phyloP scores from a whole-genome alignment of 2,797 vertebrate genomes.

The Luscinia luscinia region DNA sequence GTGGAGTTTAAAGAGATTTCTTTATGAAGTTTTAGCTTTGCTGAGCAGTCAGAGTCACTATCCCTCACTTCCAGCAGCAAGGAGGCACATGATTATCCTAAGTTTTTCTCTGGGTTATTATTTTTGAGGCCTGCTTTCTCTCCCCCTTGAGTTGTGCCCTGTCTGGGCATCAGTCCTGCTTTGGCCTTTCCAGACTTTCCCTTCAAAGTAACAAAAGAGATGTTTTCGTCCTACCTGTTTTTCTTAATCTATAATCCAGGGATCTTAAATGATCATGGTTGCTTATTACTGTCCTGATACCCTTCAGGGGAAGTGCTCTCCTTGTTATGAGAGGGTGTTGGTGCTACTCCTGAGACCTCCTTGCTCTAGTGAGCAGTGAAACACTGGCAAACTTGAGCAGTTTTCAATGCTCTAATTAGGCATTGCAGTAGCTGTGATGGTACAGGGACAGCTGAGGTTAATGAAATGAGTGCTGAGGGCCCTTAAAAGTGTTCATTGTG shows the following conservation, averaged over 20 bases:
- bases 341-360: neutral
- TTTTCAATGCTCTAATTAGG: neutral
- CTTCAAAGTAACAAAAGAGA: neutral
- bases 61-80: neutral
- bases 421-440: neutral
- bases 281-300: neutral
- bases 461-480: neutral
- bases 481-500: neutral
- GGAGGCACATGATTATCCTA: neutral
- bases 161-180: neutral
- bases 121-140: neutral
- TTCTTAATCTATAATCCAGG: neutral
- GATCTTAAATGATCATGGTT: neutral
- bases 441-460: neutral
- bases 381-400: neutral
- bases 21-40: neutral
- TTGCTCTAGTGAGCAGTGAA: neutral
- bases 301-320: neutral
- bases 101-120: neutral
- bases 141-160: accelerated
- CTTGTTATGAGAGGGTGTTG: neutral
- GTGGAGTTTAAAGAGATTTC: neutral
- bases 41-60: neutral
- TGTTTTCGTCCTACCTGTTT: neutral
- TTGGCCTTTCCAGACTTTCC: neutral